Conservation (phyloP, 2,113 vertebrate genomes). For the Pungitius pungitius region DNA sequence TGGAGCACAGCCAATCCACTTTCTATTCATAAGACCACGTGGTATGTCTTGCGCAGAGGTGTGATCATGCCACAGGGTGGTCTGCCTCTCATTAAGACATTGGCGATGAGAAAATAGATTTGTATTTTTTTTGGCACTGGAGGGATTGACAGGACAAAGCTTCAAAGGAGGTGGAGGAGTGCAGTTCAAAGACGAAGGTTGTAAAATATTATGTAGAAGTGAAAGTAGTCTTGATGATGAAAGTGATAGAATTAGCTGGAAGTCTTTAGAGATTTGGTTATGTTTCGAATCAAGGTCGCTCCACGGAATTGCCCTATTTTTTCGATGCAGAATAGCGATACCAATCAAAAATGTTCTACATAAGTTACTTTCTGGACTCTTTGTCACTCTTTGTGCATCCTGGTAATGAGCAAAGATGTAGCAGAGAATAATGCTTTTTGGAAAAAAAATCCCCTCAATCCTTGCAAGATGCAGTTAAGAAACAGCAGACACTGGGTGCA, state of each 20-base stretch:
- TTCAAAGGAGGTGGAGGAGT: constrained; percentile 50
- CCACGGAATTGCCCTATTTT: constrained; percentile 74
- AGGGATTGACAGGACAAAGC: constrained; percentile 58
- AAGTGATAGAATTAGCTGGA: constrained; percentile 77
- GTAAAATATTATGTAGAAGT: constrained; percentile 67
- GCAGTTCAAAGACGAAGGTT: constrained; percentile 55
- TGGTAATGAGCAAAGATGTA: constrained; percentile 63
- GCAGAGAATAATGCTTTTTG: constrained; percentile 57
- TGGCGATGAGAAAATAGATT: constrained; percentile 52
- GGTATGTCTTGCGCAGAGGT: constrained; percentile 62
- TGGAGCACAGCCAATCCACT: constrained; percentile 58
- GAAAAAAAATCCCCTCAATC: constrained; percentile 48
- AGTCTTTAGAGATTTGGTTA: constrained; percentile 71
- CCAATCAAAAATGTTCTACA: constrained; percentile 77
- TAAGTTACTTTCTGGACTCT: constrained; percentile 68
- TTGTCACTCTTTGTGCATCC: constrained; percentile 45
- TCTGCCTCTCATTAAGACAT: constrained; percentile 62
- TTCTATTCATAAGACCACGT: constrained; percentile 62
- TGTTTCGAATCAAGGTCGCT: constrained; percentile 79
- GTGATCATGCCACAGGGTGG: constrained; percentile 66
- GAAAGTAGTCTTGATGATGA: constrained; percentile 68
- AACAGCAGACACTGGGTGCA: constrained; percentile 9
- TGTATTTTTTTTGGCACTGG: constrained; percentile 35
- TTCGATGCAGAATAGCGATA: constrained; percentile 50
- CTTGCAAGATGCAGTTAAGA: constrained; percentile 27